A percentile compares a stretch with the other conserved stretches of the same genome.
These are phyloP conservation scores for Globia sparganii DNA, from an alignment of 2,888 invertebrate genomes.

Conservation along the genomic window DNA sequence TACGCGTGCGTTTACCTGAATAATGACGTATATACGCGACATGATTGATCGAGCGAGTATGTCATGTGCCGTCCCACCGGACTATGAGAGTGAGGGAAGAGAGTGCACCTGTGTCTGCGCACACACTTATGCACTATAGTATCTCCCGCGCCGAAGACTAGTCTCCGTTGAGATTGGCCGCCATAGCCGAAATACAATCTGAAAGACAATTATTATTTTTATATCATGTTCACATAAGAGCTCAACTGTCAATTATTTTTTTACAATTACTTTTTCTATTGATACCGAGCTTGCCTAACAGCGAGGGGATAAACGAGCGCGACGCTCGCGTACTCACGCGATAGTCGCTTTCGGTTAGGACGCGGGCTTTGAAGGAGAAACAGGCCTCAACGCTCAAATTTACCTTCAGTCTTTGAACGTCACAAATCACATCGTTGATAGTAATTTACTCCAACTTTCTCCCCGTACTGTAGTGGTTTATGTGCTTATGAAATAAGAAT, in stretches of 20 bases:
- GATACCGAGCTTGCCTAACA: no score
- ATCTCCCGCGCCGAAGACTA: no score
- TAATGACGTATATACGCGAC: neutral
- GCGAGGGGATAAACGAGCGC: neutral
- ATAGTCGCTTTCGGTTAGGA: neutral
- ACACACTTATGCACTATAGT: no score
- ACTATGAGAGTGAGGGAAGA: neutral
- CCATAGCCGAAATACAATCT: no score
- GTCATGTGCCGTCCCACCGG: neutral
- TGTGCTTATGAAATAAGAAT: neutral
- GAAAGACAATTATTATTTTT: no score
- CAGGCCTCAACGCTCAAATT: constrained; percentile 30
- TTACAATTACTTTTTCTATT: no score
- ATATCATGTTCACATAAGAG: neutral
- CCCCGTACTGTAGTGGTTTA: neutral
- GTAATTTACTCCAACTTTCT: no score
- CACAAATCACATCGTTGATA: constrained; percentile 16
- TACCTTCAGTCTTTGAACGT: constrained; percentile 1
- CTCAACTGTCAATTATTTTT: no score
- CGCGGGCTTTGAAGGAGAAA: neutral
- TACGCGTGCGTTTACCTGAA: neutral
- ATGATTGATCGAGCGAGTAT: neutral
- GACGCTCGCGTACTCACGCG: neutral
- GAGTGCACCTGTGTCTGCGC: no score
- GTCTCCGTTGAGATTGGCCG: no score